Conservation (phyloP, 2,797 vertebrate genomes). For the Aphelocoma californica region DNA sequence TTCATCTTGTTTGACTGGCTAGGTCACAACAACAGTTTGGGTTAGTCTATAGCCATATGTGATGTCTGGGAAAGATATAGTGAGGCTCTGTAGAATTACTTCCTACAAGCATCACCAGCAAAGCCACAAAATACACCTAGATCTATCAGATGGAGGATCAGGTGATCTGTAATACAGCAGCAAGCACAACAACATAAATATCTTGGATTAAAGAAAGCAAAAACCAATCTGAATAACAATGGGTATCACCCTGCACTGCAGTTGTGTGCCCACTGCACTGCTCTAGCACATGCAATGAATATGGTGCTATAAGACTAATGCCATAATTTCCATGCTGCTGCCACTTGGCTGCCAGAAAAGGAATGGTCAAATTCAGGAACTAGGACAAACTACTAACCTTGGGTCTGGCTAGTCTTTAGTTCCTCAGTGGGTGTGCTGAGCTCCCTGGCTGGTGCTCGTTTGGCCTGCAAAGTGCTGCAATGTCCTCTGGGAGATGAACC, state of each 20-base stretch:
- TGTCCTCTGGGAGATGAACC: background rate
- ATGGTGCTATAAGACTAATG: background rate
- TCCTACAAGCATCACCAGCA: background rate
- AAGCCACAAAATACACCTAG: background rate
- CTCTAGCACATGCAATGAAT: rapidly evolving
- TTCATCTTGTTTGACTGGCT: slow-evolving; percentile 60
- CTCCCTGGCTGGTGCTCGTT: background rate
- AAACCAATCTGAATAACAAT: background rate
- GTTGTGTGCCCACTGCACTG: background rate
- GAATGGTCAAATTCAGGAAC: background rate
- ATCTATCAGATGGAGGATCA: background rate
- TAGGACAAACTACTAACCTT: background rate
- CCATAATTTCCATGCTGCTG: background rate
- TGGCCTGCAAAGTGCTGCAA: background rate
- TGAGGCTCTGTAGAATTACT: background rate
- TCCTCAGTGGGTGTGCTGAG: background rate
- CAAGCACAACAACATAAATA: background rate
- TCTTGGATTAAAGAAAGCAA: background rate
- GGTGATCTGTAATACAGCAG: background rate
- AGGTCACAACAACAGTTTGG: slow-evolving; percentile 32
- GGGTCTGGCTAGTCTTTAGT: background rate
- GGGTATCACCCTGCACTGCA: background rate
- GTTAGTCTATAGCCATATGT: slow-evolving; percentile 18
- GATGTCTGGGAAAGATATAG: slow-evolving; percentile 7
- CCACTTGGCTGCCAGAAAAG: background rate